Conservation (phyloP, 2,113 vertebrate genomes). For the Rhea americana region DNA sequence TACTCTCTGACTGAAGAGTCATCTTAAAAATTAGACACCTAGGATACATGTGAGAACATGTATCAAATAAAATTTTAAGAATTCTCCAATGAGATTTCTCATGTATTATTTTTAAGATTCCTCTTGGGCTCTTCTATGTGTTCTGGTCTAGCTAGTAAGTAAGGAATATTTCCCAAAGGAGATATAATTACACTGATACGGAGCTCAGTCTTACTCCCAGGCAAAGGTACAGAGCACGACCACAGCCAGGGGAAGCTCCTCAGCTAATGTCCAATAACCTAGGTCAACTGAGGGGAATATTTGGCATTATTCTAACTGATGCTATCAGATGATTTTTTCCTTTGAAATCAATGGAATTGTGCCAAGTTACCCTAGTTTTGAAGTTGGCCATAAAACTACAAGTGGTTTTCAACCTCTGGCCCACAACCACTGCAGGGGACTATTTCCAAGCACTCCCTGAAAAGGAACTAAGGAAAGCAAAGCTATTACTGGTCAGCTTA, state of each 20-base stretch:
- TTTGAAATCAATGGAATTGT: constrained; percentile 27
- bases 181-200: background rate
- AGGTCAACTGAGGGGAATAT: background rate
- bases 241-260: background rate
- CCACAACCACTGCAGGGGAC: background rate
- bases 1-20: background rate
- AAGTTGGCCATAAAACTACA: background rate
- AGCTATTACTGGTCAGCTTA: background rate
- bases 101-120: background rate
- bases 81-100: constrained; percentile 1
- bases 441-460: background rate
- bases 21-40: background rate
- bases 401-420: background rate
- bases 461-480: background rate
- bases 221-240: background rate
- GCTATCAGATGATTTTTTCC: background rate
- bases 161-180: constrained; percentile 30
- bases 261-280: background rate
- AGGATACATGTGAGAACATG: background rate
- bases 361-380: background rate
- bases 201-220: background rate
- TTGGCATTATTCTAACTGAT: constrained; percentile 5
- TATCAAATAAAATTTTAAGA: background rate
- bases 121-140: background rate
- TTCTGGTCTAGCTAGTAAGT: background rate